Conservation (phyloP, 2,113 vertebrate species). For the Cyanoliseus patagonus region DNA sequence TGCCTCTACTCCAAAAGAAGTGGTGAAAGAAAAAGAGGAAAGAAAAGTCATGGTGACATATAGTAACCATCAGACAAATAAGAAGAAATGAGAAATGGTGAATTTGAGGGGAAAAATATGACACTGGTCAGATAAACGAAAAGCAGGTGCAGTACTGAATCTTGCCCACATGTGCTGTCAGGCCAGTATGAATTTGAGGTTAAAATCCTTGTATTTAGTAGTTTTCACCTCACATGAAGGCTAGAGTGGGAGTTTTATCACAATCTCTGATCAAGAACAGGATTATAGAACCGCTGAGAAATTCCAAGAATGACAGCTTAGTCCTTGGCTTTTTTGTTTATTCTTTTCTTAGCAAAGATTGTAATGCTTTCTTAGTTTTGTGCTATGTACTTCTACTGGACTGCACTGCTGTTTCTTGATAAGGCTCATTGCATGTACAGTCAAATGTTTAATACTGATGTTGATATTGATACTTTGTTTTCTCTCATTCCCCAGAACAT, state of each 20-base stretch:
- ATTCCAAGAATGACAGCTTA: neutral
- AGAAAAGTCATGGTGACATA: neutral
- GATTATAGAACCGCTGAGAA: neutral
- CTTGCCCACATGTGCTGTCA: neutral
- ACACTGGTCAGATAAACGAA: neutral
- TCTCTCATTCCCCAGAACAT: slow-evolving; percentile 62
- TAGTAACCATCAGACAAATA: neutral
- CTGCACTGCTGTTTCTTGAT: neutral
- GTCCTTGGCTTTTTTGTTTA: neutral
- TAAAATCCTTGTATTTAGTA: neutral
- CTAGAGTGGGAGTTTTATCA: neutral
- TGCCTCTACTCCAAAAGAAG: neutral
- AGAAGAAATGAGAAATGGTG: neutral
- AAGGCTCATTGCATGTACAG: neutral
- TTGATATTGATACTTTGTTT: neutral
- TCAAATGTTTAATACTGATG: neutral
- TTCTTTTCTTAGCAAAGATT: neutral
- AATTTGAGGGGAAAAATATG: neutral
- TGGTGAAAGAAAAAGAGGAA: neutral
- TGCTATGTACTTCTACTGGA: neutral
- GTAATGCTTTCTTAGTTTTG: neutral
- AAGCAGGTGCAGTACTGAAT: neutral
- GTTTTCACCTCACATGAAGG: neutral
- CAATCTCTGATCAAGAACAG: neutral
- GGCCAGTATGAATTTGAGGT: neutral